These are phyloP conservation scores for Epinotia bilunana DNA, from an alignment of 2,888 invertebrate species.

Conservation along the genomic window DNA sequence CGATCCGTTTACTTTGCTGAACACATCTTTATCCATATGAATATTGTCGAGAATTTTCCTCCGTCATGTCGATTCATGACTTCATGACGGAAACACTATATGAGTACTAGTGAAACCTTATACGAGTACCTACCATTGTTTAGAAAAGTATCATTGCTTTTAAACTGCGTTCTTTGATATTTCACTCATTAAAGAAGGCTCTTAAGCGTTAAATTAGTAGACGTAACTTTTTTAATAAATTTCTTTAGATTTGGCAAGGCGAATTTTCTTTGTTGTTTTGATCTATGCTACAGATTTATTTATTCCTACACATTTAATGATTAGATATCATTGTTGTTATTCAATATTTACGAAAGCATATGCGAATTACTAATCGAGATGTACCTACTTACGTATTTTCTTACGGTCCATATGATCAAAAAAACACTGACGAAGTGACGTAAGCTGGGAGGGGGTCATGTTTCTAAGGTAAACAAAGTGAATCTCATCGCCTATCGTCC, in stretches of 20 bases:
- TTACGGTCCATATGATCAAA: slow-evolving; percentile 52
- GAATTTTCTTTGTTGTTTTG: slow-evolving; percentile 51
- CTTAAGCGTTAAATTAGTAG: not conserved
- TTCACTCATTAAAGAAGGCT: slow-evolving; percentile 4
- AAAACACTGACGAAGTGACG: slow-evolving; percentile 59
- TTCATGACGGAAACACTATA: slow-evolving; percentile 1
- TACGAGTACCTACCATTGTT: slow-evolving; percentile 46
- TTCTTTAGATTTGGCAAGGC: slow-evolving; percentile 47
- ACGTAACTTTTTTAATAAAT: slow-evolving; percentile 18
- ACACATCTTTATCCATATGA: not conserved
- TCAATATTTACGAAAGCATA: slow-evolving; percentile 49
- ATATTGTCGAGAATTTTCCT: not conserved
- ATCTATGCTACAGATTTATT: slow-evolving; percentile 11
- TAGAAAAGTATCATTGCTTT: not conserved
- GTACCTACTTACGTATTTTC: slow-evolving; percentile 36
- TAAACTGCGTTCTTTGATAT: not conserved
- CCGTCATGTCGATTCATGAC: slow-evolving; percentile 3
- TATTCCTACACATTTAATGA: not conserved
- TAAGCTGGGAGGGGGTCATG: slow-evolving; percentile 56
- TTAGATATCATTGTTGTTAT: not conserved
- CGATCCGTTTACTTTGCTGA: not conserved
- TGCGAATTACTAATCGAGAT: slow-evolving; percentile 56
- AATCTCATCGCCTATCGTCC: slow-evolving; percentile 57
- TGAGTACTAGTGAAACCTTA: slow-evolving; percentile 56
- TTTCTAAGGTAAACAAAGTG: slow-evolving; percentile 66